phyloP scores from a whole-genome alignment of 2,888 invertebrate genomes.

The Oligia fasciuncula region DNA sequence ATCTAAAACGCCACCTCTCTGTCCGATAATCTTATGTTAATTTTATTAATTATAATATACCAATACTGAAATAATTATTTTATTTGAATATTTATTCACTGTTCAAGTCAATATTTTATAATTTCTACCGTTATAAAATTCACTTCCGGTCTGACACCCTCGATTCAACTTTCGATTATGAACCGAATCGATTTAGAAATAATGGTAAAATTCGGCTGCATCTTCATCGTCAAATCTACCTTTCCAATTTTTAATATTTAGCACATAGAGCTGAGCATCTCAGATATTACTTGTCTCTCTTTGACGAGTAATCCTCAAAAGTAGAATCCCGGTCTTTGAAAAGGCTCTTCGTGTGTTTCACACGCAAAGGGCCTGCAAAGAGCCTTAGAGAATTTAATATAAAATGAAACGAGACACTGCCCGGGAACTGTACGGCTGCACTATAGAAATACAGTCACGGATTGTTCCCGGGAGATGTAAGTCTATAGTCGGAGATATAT shows the following conservation, averaged over 20 bases:
- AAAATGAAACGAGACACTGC: conserved; percentile 39
- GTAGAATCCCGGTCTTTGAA: conserved; percentile 27
- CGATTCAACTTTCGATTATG: background rate
- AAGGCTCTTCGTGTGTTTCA: conserved; percentile 15
- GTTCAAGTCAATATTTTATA: too few relatives aligned
- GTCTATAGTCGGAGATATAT: conserved; percentile 23
- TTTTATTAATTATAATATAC: conserved; percentile 34
- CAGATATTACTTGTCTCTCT: conserved; percentile 2
- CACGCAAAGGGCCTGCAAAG: conserved; percentile 35
- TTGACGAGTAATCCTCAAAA: conserved; percentile 35
- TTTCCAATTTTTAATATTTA: background rate
- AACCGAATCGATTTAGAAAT: background rate
- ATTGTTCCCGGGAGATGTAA: conserved; percentile 32
- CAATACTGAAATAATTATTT: conserved; percentile 7
- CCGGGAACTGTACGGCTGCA: conserved; percentile 26
- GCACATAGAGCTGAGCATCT: background rate
- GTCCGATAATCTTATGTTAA: conserved; percentile 8
- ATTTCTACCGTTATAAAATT: background rate
- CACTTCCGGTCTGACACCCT: background rate
- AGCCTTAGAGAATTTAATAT: conserved; percentile 44
- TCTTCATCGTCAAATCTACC: background rate
- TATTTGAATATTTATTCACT: conserved; percentile 24
- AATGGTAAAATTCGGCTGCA: background rate
- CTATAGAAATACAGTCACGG: conserved; percentile 41
- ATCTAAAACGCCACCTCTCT: conserved; percentile 25